These are phyloP conservation scores for Drosophila setifemur DNA, from an alignment of 1,140 invertebrate species.

Conservation along the genomic window DNA sequence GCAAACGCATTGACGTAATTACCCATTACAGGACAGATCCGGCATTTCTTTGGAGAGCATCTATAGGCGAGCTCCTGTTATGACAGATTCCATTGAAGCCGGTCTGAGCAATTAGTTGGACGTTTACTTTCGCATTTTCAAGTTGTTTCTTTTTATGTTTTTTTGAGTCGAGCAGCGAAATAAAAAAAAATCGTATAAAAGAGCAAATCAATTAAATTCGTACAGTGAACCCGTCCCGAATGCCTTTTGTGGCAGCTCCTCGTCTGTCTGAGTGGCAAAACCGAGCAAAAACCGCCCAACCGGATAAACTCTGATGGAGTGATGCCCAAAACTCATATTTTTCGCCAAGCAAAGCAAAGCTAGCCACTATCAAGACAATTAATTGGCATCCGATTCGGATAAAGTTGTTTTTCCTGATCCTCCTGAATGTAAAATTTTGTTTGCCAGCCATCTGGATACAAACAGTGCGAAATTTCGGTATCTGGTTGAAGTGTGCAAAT, in stretches of 20 bases:
- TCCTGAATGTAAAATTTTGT: slow-evolving; percentile 22
- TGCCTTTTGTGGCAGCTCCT: slow-evolving; percentile 47
- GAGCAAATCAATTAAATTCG: slow-evolving; percentile 68
- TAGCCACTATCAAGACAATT: slow-evolving; percentile 45
- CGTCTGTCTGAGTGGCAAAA: slow-evolving; percentile 6
- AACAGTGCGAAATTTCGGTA: slow-evolving; percentile 13
- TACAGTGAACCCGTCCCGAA: slow-evolving; percentile 57
- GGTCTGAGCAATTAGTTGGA: slow-evolving; percentile 37
- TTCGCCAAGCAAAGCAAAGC: slow-evolving; percentile 8
- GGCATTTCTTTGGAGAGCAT: slow-evolving; percentile 19
- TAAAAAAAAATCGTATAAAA: slow-evolving; percentile 12
- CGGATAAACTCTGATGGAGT: slow-evolving; percentile 48
- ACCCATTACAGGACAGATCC: slow-evolving; percentile 45
- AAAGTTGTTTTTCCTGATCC: slow-evolving; percentile 19
- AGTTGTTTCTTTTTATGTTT: slow-evolving; percentile 2
- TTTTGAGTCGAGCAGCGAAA: neutral
- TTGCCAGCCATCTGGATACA: neutral
- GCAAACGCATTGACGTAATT: slow-evolving; percentile 52
- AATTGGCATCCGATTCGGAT: slow-evolving; percentile 49
- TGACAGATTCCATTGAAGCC: slow-evolving; percentile 32
- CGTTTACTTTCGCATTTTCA: slow-evolving; percentile 50
- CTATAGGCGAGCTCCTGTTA: slow-evolving; percentile 14
- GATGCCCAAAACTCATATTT: slow-evolving; percentile 34
- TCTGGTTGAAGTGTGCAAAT: slow-evolving; percentile 1
- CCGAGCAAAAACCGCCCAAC: too few relatives aligned